Conservation (phyloP, 1,140 invertebrate species). For the Orussus abietinus region DNA sequence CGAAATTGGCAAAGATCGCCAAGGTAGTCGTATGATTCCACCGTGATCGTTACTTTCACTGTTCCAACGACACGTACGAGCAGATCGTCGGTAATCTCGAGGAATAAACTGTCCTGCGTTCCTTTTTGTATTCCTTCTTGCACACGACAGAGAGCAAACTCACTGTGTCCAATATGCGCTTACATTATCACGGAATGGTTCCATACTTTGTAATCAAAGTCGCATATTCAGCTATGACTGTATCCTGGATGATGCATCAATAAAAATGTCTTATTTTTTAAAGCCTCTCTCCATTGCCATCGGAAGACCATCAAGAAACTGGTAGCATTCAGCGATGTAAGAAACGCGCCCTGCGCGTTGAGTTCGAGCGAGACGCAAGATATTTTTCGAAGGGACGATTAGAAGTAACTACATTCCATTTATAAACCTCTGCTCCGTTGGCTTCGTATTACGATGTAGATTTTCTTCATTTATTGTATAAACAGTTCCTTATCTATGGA, state of each 20-base stretch:
- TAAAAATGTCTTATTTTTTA: constrained; percentile 27
- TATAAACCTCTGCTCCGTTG: no score
- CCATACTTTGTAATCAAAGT: constrained; percentile 18
- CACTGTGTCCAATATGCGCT: not conserved
- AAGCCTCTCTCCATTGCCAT: not conserved
- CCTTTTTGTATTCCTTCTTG: not conserved
- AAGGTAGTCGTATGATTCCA: not conserved
- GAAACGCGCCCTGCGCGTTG: no score
- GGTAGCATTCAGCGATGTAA: no score
- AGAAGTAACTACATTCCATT: no score
- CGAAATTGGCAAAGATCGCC: no score
- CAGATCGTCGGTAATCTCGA: no score
- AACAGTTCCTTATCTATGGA: not conserved
- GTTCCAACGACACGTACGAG: no score
- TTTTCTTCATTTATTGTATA: no score
- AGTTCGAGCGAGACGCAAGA: no score
- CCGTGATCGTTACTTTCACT: not conserved
- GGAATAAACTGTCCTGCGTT: no score
- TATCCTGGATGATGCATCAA: constrained; percentile 22
- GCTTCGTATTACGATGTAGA: no score
- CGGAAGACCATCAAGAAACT: not conserved
- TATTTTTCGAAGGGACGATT: not conserved
- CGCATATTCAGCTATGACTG: constrained; percentile 18
- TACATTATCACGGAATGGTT: not conserved
- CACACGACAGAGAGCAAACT: no score